phyloP scores from a whole-genome alignment of 2,888 invertebrate species.

The Adela reaumurella region DNA sequence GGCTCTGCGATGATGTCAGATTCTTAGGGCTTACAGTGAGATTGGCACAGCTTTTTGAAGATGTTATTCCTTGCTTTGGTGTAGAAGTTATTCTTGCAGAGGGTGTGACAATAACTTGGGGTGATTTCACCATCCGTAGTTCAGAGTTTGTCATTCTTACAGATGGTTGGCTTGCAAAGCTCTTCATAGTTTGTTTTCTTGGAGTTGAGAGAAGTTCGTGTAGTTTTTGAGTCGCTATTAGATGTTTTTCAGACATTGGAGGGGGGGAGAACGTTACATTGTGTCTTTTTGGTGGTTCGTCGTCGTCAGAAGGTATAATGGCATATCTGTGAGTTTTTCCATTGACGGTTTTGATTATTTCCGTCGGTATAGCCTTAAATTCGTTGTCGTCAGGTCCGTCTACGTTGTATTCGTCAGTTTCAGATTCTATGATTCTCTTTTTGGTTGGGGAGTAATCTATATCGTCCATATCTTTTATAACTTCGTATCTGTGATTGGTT shows the following conservation, averaged over 20 bases:
- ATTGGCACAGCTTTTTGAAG: constrained; percentile 50
- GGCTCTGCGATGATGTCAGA: constrained; percentile 36
- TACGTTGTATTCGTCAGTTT: constrained; percentile 51
- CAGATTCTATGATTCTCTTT: constrained; percentile 41
- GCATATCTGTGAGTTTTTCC: constrained; percentile 58
- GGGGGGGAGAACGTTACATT: constrained; percentile 38
- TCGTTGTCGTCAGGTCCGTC: constrained; percentile 50
- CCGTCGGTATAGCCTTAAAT: constrained; percentile 55
- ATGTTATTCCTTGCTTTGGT: constrained; percentile 38
- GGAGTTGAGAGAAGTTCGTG: constrained; percentile 74
- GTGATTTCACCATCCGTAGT: constrained; percentile 23
- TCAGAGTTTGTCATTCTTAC: constrained; percentile 33
- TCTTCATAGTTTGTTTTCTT: constrained; percentile 49
- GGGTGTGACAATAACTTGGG: constrained; percentile 23
- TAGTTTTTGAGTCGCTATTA: constrained; percentile 71
- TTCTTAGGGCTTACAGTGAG: constrained; percentile 21
- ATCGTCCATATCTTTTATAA: constrained; percentile 46
- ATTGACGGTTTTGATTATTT: constrained; percentile 61
- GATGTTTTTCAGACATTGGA: constrained; percentile 55
- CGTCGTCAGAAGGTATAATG: constrained; percentile 56
- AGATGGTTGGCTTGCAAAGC: constrained; percentile 50
- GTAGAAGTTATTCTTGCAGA: constrained; percentile 36
- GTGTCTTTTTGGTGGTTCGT: constrained; percentile 36
- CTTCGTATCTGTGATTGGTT: constrained; percentile 49
- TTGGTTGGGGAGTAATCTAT: constrained; percentile 46